phyloP scores from a whole-genome alignment of 2,113 vertebrate genomes.

The Pseudorectes ferrugineus region DNA sequence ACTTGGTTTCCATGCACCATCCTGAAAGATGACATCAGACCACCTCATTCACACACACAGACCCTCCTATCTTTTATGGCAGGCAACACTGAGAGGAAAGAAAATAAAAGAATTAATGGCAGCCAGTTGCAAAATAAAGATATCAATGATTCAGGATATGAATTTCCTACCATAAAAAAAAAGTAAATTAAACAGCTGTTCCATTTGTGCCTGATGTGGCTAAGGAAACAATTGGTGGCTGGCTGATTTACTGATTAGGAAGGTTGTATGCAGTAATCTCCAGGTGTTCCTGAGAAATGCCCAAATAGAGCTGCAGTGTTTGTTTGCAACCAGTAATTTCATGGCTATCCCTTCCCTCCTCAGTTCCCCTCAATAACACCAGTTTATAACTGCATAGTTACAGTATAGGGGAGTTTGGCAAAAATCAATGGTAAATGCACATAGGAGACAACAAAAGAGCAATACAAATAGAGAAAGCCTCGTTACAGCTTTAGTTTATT shows the following conservation, averaged over 20 bases:
- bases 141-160: slow-evolving; percentile 29
- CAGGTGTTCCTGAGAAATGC: slow-evolving; percentile 44
- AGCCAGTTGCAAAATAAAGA: slow-evolving; percentile 34
- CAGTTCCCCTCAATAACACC: slow-evolving; percentile 2
- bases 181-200: slow-evolving; percentile 68
- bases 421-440: slow-evolving; percentile 23
- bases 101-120: background rate
- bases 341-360: slow-evolving; percentile 16
- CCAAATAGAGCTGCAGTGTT: slow-evolving; percentile 2
- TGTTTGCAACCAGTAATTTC: slow-evolving; percentile 63
- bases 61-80: background rate
- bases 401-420: slow-evolving; percentile 3
- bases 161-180: slow-evolving; percentile 55
- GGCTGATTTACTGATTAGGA: slow-evolving; percentile 53
- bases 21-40: background rate
- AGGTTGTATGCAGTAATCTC: slow-evolving; percentile 12
- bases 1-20: background rate
- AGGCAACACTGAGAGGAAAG: background rate
- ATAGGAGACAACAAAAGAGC: slow-evolving; percentile 32
- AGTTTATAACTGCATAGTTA: slow-evolving; percentile 24
- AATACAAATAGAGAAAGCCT: slow-evolving; percentile 5
- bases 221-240: slow-evolving; percentile 43
- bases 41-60: background rate
- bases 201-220: slow-evolving; percentile 49
- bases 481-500: background rate